Conservation (phyloP, 2,888 invertebrate genomes). For the Argyresthia albistria region DNA sequence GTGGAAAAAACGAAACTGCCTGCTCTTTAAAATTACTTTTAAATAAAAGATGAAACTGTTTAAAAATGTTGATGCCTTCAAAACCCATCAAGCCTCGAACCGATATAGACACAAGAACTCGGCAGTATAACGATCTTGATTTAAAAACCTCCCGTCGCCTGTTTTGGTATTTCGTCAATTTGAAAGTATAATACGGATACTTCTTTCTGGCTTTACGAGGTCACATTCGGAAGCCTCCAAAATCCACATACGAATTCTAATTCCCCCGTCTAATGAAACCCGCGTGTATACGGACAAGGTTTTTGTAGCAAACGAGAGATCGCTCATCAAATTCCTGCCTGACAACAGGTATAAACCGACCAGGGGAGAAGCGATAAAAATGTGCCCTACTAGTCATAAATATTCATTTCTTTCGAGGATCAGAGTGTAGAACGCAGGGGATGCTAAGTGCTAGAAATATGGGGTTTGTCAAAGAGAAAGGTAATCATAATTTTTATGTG, state of each 20-base stretch:
- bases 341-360: slow-evolving; percentile 32
- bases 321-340: slow-evolving; percentile 32
- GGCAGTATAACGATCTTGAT: slow-evolving; percentile 38
- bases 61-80: neutral
- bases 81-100: neutral
- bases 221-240: slow-evolving; percentile 39
- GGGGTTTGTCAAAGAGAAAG: slow-evolving; percentile 45
- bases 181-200: slow-evolving; percentile 60
- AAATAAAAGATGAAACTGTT: too few relatives aligned
- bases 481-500: slow-evolving; percentile 59
- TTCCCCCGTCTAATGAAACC: slow-evolving; percentile 59
- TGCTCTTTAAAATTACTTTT: too few relatives aligned
- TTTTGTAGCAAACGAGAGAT: slow-evolving; percentile 24
- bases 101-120: slow-evolving; percentile 23
- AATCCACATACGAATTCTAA: slow-evolving; percentile 50
- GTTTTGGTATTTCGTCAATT: slow-evolving; percentile 39
- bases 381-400: slow-evolving; percentile 45
- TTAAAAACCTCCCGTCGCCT: slow-evolving; percentile 31
- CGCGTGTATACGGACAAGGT: slow-evolving; percentile 25
- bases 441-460: slow-evolving; percentile 47
- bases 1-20: too few relatives aligned
- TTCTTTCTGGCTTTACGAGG: slow-evolving; percentile 15
- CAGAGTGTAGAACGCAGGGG: slow-evolving; percentile 16
- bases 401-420: slow-evolving; percentile 43
- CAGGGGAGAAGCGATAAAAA: slow-evolving; percentile 47